Evolutionary conservation across 2,113 vertebrate species (phyloP), one percentile per base, ranked within the genome.

Genomic region (Strix uralensis): DNA sequence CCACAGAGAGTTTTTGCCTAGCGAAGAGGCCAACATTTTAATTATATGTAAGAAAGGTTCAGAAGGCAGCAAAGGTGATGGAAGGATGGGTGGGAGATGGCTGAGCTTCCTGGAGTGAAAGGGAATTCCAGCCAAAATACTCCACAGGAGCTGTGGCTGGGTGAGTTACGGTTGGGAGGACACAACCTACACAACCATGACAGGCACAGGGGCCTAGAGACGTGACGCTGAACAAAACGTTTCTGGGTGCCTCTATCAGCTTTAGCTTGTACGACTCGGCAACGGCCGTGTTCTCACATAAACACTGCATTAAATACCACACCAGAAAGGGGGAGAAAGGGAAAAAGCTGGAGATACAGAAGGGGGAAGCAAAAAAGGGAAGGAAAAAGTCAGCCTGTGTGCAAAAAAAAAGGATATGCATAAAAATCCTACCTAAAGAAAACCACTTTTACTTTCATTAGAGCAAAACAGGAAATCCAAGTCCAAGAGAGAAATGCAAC

Each of bases 1-100:
- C 88, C 82, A 13, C 30, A 13, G 91, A 61, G 73, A 93, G 52
- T 32, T 75, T 46, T 46, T 38, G 74, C 69, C 58, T 26, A 32
- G 62, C 3, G 2, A 88, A 73, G 71, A 81, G 67, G 63, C n/a
- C 75, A 86, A 58, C 13, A 1, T 30, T 81, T 82, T 65, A 73
- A 82, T 70, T 25, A 27, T 1, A 54, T 13, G 11, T 44, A 27
- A 32, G 51, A 44, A 51, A 77, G 58, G 90, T 61, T 96, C 71
- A 73, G 51, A 62, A 86, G 47, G 29, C 86, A 59, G 46, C 66
- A 34, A 78, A 74, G 79, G 71, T 36, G 79, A 66, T 66, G 42
- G 92, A 88, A 78, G 63, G 71, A 49, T n/a, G 81, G 58, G 84
- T 57, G 70, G 87, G 93, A 96, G 71, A 42, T 61, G 62, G 58